Base-by-base conservation (phyloP, 2,888 invertebrate species). In the Andrena bicolor region DNA sequence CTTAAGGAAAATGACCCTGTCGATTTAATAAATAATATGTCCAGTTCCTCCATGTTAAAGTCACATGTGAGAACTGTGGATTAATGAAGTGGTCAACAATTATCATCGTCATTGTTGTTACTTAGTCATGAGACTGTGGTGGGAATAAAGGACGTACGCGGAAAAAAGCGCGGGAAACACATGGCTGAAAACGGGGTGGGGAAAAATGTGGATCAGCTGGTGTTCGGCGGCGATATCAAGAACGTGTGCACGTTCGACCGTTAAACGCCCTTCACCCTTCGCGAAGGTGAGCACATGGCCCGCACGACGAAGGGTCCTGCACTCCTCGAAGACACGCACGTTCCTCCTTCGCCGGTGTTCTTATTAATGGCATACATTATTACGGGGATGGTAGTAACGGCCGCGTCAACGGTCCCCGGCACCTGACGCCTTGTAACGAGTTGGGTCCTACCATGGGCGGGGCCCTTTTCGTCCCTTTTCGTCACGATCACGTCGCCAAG, bases 301-400 rank as follows among this genome's bases (percentile, higher is more conserved):
- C 89, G 88, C 84, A 85, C 66, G 81, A 58, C 56, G 64, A 83
- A 84, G 86, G 86, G 79, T 84, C 84, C 73, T 35, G 76, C 66
- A 69, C 66, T 76, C 87, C 90, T 90, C 80, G 75, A 89, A 88
- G 90, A 92, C 92, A 91, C 91, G 90, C 90, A 91, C 74, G 76
- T 72, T 74, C 70, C 78, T 83, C 61, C 76, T 79, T 79, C 71
- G 61, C 78, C 77, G 23, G 61, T 89, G 90, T 91, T 91, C 91
- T 92, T 92, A 92, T 92, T 92, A 92, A 92, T 92, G 92, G 91
- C 91, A 92, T 92, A 90, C 92, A 90, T 92, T 92, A 93, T 92
- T 92, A 91, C 85, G 90, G 89, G 86, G 86, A 83, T 88, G 82
- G 83, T 88, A 83, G 90, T 91, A 93, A 93, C 93, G 92, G 93